These are phyloP conservation scores for Sphinx pinastri DNA, from an alignment of 2,888 invertebrate genomes.

Conservation along the genomic window DNA sequence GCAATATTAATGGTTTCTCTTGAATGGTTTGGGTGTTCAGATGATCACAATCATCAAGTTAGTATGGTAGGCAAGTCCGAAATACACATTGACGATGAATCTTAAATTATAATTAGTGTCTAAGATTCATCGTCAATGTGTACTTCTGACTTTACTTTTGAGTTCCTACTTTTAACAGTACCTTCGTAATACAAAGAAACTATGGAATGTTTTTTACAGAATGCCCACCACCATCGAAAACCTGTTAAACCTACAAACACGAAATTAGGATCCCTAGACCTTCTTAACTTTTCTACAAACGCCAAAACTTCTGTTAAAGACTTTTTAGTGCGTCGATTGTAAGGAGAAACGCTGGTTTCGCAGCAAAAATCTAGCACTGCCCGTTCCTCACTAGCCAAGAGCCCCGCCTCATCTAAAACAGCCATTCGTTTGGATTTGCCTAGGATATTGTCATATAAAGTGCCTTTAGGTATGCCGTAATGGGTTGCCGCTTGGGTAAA, in stretches of 20 bases:
- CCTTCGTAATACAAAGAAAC: slow-evolving; percentile 81
- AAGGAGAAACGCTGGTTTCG: slow-evolving; percentile 87
- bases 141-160: slow-evolving; percentile 54
- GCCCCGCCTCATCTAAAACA: slow-evolving; percentile 87
- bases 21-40: not conserved
- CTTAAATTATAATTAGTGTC: not conserved
- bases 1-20: not conserved
- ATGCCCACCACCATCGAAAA: slow-evolving; percentile 93
- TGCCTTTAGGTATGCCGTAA: slow-evolving; percentile 90
- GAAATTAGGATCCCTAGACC: slow-evolving; percentile 85
- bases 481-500: slow-evolving; percentile 89
- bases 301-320: slow-evolving; percentile 85
- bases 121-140: slow-evolving; percentile 54
- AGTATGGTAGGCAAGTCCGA: no score
- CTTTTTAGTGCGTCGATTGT: slow-evolving; percentile 89
- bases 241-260: slow-evolving; percentile 88
- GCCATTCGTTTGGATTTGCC: slow-evolving; percentile 91
- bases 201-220: slow-evolving; percentile 90
- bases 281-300: slow-evolving; percentile 86
- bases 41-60: not conserved
- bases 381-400: slow-evolving; percentile 85
- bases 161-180: slow-evolving; percentile 44
- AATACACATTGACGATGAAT: not conserved
- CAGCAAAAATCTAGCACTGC: slow-evolving; percentile 89
- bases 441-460: slow-evolving; percentile 90